Evolutionary conservation across 1,140 invertebrate genomes (phyloP), one percentile per base, ranked within the genome.

Genomic region (Micrasema minimum): DNA sequence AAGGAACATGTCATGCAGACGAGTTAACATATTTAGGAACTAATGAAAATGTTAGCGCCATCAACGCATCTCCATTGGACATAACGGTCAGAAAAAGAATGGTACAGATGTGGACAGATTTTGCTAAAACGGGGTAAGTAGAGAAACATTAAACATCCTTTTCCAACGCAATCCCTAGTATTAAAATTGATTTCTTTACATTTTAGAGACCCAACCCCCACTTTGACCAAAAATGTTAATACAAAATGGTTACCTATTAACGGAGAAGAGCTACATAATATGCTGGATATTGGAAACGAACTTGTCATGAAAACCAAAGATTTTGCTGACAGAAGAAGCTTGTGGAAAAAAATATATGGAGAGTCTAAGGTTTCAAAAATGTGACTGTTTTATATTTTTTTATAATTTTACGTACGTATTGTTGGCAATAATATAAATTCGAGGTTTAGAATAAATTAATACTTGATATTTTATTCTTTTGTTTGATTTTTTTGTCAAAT

Each of bases 41-140:
- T 61, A 76, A 72, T 66, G 66, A 74, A n/a, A 66, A 75, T 20
- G 70, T 85, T 0, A 72, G 76, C 22, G n/a, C 14, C 5, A n/a
- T 23, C 41, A 46, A 16, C 14, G 65, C 64, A 10, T 74, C 78
- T 43, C 78, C 80, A 1, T 77, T 74, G 2, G 83, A 84, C 73
- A 74, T 76, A 53, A n/a, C 78, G 4, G 79, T 84, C 0, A 64
- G 75, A 50, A 70, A 84, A 31, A 78, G 78, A 70, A 80, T 87
- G 72, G 79, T 80, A 11, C 70, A 75, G 11, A 79, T 87, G 80
- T 86, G 85, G 85, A 82, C 83, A 4, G 83, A 86, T 69, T 86
- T 86, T 72, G 84, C 84, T 12, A 85, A 81, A 78, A 81, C 75
- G 76, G 81, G 85, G 85, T 85, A 66, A 75, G 75, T 75, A 71